Conservation (phyloP, 2,113 vertebrate genomes). For the Azemiops feae region DNA sequence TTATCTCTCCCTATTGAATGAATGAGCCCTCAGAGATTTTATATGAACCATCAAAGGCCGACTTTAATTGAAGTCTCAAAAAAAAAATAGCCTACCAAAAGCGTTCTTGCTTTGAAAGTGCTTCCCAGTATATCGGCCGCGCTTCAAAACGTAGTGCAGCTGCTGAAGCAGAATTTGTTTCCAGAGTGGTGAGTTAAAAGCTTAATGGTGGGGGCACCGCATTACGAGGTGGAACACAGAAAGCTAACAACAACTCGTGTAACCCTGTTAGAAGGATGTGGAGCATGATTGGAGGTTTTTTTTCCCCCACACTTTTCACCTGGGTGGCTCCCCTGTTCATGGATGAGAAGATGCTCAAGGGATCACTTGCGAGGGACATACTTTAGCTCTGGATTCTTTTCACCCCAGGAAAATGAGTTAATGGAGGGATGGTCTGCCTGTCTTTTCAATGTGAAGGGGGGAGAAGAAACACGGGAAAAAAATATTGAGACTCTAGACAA, state of each 20-base stretch:
- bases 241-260: too few species aligned
- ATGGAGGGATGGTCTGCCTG: background rate
- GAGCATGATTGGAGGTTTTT: background rate
- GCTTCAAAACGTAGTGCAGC: background rate
- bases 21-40: background rate
- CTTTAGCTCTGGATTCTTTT: background rate
- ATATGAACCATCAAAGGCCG: background rate
- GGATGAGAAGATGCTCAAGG: background rate
- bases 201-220: background rate
- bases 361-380: background rate
- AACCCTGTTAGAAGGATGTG: background rate
- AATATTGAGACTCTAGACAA: too few species aligned
- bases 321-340: background rate
- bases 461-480: background rate
- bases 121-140: background rate
- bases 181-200: background rate
- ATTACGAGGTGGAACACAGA: background rate
- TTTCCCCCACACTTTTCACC: background rate
- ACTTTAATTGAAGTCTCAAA: background rate
- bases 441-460: background rate
- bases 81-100: background rate
- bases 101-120: background rate
- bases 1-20: slow-evolving; percentile 20
- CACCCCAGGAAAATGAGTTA: background rate
- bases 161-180: background rate